Percentiles rank a stretch among this genome's conserved stretches.
Evolutionary conservation across 2,113 vertebrate genomes (phyloP).

Genomic region (Pteronura brasiliensis): DNA sequence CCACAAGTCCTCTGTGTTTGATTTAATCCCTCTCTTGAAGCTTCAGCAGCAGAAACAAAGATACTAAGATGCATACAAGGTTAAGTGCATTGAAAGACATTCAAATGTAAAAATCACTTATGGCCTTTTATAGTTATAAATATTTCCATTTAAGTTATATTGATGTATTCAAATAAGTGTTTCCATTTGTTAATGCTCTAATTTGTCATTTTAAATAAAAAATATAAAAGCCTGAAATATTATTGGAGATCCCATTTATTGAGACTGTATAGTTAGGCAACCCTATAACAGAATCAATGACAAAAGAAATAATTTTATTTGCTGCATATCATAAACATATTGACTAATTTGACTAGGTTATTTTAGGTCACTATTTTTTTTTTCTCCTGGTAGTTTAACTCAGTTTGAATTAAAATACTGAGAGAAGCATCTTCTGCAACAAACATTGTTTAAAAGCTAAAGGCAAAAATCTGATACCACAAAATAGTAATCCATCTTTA

Average conservation of each 20-base stretch:
- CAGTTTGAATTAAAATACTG: background rate
- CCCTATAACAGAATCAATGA: conserved; percentile 46
- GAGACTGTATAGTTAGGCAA: background rate
- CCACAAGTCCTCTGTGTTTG: background rate
- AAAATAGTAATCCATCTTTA: background rate
- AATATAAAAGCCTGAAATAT: conserved; percentile 31
- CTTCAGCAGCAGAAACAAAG: conserved; percentile 2
- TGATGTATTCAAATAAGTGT: background rate
- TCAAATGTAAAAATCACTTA: conserved; percentile 39
- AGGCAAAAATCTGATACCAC: background rate
- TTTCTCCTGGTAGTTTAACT: background rate
- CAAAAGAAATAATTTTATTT: background rate
- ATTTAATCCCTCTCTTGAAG: conserved; percentile 29
- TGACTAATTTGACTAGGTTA: background rate
- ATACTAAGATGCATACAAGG: background rate
- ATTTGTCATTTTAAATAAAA: conserved; percentile 61
- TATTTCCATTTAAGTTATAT: conserved; percentile 59
- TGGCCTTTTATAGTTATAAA: conserved; percentile 56
- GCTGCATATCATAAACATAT: background rate
- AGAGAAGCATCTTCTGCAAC: background rate
- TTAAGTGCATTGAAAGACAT: conserved; percentile 47
- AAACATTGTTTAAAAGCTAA: background rate
- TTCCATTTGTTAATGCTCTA: conserved; percentile 48
- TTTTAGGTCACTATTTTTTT: background rate
- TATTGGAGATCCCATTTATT: conserved; percentile 50